Base-by-base conservation (phyloP, 2,797 vertebrate genomes). In the Psittacula echo region DNA sequence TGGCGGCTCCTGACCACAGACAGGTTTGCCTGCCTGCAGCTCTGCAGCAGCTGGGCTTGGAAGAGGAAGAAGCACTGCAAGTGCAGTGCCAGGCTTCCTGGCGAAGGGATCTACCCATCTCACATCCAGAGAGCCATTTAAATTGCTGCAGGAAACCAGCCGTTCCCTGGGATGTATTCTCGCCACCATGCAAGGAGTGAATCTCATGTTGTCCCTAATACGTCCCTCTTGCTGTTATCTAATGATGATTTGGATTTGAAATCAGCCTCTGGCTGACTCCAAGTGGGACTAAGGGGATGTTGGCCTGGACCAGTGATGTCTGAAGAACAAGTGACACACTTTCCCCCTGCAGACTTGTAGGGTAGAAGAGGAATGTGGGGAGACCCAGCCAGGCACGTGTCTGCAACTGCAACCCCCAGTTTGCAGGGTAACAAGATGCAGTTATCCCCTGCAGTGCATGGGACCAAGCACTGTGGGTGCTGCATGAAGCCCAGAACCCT, bases 21-120 rank as follows among this genome's bases (percentile, higher is more conserved):
- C 34, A 41, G 42, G 89, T 87, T 72, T 84, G 48, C 27, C 39
- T 70, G 66, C 47, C 53, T 65, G 42, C 23, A 17, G 53, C 64
- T 86, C 53, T 90, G 51, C 83, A 67, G 65, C 54, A 71, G 79
- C 39, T 3, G 1, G 44, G 13, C 47, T 62, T 66, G 76, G 85
- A 37, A 67, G 51, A 64, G 47, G 29, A 29, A 76, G 27, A 77
- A 87, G 65, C 14, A 50, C 45, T 62, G 39, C 45, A 45, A 84
- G 30, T 2, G 15, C 64, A 51, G n/a, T 16, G 62, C 0, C 0
- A 4, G 3, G 11, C 39, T 87, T 66, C 23, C 18, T 1, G 2
- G 53, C 13, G 22, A 82, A 18, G 37, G 17, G 18, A 73, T 3
- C 2, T 2, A 34, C 5, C 32, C 2, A 1, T 58, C 72, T 83